A percentile compares a stretch with the other conserved stretches of the same genome.
These are phyloP conservation scores for Crotalus adamanteus DNA, from an alignment of 2,797 vertebrate genomes.

Conservation along the genomic window DNA sequence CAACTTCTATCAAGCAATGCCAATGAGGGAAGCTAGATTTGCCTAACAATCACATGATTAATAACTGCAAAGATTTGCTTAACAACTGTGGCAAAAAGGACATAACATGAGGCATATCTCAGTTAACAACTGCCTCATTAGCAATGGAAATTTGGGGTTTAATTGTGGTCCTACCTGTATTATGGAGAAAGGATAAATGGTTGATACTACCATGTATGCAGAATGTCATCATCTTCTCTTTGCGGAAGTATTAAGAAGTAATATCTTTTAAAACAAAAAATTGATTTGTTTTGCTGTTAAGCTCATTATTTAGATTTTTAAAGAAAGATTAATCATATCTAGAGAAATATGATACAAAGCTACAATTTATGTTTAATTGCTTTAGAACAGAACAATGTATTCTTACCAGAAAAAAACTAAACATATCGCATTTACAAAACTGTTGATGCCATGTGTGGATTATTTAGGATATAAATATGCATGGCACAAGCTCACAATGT, in stretches of 20 bases:
- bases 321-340: conserved; percentile 13
- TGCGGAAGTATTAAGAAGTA: background rate
- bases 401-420: conserved; percentile 43
- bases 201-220: background rate
- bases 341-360: conserved; percentile 29
- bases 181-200: background rate
- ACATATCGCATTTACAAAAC: conserved; percentile 46
- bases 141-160: background rate
- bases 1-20: background rate
- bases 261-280: background rate
- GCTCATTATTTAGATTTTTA: conserved; percentile 20
- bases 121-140: background rate
- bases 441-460: conserved; percentile 55
- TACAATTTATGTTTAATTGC: conserved; percentile 28
- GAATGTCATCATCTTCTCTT: background rate
- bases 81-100: background rate
- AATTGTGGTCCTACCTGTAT: background rate
- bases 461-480: conserved; percentile 62
- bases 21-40: background rate
- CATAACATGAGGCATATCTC: background rate
- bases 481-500: conserved; percentile 36
- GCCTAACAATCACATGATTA: background rate
- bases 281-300: conserved; percentile 5
- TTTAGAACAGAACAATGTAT: conserved; percentile 33
- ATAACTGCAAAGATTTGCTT: background rate